Percentiles rank a stretch among this genome's conserved stretches.
Evolutionary conservation across 2,888 invertebrate species (phyloP).

Genomic region (Caenorhabditis sulstoni): DNA sequence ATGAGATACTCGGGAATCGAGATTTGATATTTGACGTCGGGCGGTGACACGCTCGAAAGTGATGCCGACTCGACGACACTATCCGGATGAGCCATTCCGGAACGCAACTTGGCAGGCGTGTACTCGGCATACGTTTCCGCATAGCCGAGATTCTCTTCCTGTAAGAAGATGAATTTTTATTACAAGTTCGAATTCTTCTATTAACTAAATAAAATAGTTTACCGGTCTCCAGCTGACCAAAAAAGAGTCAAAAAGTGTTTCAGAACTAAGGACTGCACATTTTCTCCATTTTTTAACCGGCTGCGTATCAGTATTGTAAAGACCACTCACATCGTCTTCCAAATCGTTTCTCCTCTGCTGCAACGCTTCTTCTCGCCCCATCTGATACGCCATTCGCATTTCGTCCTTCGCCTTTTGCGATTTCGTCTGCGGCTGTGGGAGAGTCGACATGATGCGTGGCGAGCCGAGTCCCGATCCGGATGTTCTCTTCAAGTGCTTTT

Average conservation of each 20-base stretch:
- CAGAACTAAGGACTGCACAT: no score
- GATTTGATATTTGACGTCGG: constrained; percentile 84
- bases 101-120: constrained; percentile 90
- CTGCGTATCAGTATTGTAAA: no score
- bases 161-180: constrained; percentile 1
- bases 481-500: neutral
- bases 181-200: constrained; percentile 4
- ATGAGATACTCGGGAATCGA: constrained; percentile 87
- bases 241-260: no score
- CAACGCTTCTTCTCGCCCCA: constrained; percentile 55
- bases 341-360: constrained; percentile 53
- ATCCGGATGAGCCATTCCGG: constrained; percentile 96
- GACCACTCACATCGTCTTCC: constrained; percentile 66
- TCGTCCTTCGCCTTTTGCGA: constrained; percentile 71
- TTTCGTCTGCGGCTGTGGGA: constrained; percentile 53
- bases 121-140: constrained; percentile 99
- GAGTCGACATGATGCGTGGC: constrained; percentile 14
- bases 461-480: constrained; percentile 26
- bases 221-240: no score
- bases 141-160: constrained; percentile 96
- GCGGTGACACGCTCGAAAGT: constrained; percentile 85
- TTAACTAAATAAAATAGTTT: no score
- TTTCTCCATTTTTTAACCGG: no score
- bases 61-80: constrained; percentile 99
- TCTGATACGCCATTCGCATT: constrained; percentile 67